Evolutionary conservation across 2,888 invertebrate species (phyloP).

Genomic region (Pseudeuparius sepicola): DNA sequence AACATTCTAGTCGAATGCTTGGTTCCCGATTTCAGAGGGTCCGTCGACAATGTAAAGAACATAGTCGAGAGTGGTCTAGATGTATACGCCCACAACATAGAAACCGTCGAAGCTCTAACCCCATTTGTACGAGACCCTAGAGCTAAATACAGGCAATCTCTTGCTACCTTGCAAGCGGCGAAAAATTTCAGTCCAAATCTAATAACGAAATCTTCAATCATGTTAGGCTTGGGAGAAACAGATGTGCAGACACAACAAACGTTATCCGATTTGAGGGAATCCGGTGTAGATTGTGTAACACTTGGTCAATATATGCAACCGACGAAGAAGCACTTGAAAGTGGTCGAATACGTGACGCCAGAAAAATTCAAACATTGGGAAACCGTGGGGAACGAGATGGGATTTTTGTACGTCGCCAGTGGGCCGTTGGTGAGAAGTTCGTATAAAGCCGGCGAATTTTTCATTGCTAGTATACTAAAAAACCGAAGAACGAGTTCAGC

Average conservation of each 20-base stretch:
- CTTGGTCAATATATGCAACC: conserved; percentile 99
- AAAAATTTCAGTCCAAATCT: conserved; percentile 71
- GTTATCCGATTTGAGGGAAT: conserved; percentile 70
- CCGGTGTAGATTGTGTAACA: conserved; percentile 90
- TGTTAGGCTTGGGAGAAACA: conserved; percentile 91
- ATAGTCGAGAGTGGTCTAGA: conserved; percentile 80
- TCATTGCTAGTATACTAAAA: conserved; percentile 70
- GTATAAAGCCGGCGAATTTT: conserved; percentile 96
- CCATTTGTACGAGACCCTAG: conserved; percentile 88
- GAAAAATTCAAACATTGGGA: conserved; percentile 88
- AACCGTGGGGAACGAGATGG: conserved; percentile 65
- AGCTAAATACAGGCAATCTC: conserved; percentile 85
- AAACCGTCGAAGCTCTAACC: conserved; percentile 87
- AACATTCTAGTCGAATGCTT: conserved; percentile 90
- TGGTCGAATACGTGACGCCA: conserved; percentile 90
- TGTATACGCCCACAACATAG: conserved; percentile 97
- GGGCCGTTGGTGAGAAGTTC: conserved; percentile 95
- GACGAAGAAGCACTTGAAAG: conserved; percentile 88
- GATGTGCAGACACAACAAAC: conserved; percentile 81
- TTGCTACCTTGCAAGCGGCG: conserved; percentile 70
- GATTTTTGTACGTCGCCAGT: conserved; percentile 94
- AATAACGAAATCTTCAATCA: conserved; percentile 95
- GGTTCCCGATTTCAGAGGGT: conserved; percentile 91
- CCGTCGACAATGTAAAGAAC: conserved; percentile 58
- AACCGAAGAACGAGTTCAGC: conserved; percentile 42